Base-by-base conservation (phyloP, 2,797 vertebrate genomes). In the Chelidonichthys spinosus region DNA sequence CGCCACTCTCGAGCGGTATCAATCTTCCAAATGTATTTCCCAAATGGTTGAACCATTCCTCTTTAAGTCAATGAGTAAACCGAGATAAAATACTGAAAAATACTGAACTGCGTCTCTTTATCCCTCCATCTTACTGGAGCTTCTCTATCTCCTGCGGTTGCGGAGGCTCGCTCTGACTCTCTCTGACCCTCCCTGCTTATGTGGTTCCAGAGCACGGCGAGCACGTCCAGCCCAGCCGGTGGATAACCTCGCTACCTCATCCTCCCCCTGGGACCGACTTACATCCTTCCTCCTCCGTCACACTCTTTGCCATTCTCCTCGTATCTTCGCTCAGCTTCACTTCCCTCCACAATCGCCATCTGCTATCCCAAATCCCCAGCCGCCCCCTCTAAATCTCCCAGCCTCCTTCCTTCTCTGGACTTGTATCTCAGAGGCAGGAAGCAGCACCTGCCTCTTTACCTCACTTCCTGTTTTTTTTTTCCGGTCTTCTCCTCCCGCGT, bases 241-340 rank as follows among this genome's bases (percentile, higher is more conserved):
- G 90, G 86, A 92, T 88, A 84, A 90, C 89, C 87, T 83, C 69
- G 71, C 84, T 87, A 85, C 86, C 88, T 87, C 90, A 88, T 69
- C 83, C 82, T 60, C 78, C 89, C 79, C 85, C 13, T 0, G 83
- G 84, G 89, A 88, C 72, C n/a, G 0, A 62, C 84, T 87, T 66
- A 86, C 87, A 92, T 92, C 91, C 89, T 89, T 90, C 86, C 90
- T 90, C 63, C 73, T 85, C 89, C 54, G 61, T 84, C 68, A 15
- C 46, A n/a, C 83, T 83, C 82, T 82, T 88, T 83, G 55, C 88
- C 83, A 84, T 86, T 88, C 87, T 82, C 76, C 77, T 75, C 63
- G 53, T 84, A 88, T 90, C 84, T 87, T 82, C 11, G 43, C 82
- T 83, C 74, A 50, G 74, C 83, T 87, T 78, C 75, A 85, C 89